Conservation (phyloP, 2,888 invertebrate species). For the Gastracanthus pulcherrimus region DNA sequence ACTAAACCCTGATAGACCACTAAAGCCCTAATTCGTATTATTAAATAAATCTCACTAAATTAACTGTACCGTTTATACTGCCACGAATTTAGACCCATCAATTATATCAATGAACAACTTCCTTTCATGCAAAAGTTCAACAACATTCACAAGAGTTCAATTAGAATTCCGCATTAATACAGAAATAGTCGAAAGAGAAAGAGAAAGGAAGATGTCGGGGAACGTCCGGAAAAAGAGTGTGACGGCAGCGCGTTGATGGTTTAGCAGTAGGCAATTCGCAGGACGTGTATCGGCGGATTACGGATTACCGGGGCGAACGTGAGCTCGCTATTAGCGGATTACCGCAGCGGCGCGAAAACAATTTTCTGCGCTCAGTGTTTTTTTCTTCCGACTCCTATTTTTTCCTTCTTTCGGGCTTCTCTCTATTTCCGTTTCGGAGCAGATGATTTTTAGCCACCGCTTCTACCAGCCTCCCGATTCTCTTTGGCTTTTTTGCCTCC, state of each 20-base stretch:
- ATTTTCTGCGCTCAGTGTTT: slow-evolving; percentile 66
- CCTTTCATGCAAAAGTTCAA: no score
- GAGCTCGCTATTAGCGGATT: slow-evolving; percentile 72
- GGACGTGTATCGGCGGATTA: slow-evolving; percentile 39
- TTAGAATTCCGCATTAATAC: slow-evolving; percentile 28
- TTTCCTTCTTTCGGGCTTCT: neutral
- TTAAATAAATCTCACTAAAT: no score
- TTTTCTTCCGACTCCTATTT: slow-evolving; percentile 8
- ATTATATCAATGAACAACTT: no score
- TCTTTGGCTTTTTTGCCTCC: neutral
- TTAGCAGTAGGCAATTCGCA: slow-evolving; percentile 14
- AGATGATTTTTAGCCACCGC: neutral
- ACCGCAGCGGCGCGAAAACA: slow-evolving; percentile 66
- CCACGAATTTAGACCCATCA: no score
- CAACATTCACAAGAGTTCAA: no score
- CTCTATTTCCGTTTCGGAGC: slow-evolving; percentile 18
- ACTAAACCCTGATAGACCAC: no score
- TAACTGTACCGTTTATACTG: no score
- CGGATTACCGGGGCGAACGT: slow-evolving; percentile 66
- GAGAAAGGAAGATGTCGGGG: neutral
- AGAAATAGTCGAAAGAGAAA: neutral
- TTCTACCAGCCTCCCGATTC: neutral
- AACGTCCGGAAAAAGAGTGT: slow-evolving; percentile 9
- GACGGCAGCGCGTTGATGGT: slow-evolving; percentile 16
- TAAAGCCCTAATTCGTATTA: no score